These are phyloP conservation scores for Bothrops jararaca DNA, from an alignment of 2,113 vertebrate species.

Conservation along the genomic window DNA sequence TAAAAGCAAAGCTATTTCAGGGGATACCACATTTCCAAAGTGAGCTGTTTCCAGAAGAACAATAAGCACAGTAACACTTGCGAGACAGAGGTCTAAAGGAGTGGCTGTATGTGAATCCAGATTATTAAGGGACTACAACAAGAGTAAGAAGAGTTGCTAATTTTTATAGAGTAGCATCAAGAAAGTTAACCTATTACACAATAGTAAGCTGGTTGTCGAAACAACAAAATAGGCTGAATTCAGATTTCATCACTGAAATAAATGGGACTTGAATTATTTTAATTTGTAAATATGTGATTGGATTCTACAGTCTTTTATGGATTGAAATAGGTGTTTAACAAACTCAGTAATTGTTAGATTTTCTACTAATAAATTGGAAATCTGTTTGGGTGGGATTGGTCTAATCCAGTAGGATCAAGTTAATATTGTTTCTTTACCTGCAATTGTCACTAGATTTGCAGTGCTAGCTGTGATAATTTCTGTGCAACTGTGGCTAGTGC, in stretches of 20 bases:
- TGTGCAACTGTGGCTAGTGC: background rate
- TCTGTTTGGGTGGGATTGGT: background rate
- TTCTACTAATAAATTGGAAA: background rate
- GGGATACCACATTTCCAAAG: constrained; percentile 36
- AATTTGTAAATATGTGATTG: background rate
- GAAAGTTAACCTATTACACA: background rate
- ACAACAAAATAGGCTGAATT: background rate
- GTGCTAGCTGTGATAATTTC: background rate
- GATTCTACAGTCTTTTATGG: background rate
- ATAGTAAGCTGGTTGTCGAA: background rate
- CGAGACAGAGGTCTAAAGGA: constrained; percentile 1
- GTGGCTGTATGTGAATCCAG: background rate
- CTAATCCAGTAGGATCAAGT: background rate
- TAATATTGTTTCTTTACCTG: background rate
- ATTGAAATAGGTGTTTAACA: background rate
- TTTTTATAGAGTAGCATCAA: constrained; percentile 26
- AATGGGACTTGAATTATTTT: background rate
- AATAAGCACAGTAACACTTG: constrained; percentile 20
- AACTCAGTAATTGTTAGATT: background rate
- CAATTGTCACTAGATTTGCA: background rate
- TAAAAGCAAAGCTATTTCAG: constrained; percentile 37
- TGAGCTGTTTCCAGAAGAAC: constrained; percentile 23
- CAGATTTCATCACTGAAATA: background rate
- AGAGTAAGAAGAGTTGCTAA: background rate
- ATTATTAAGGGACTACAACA: background rate